phyloP scores from a whole-genome alignment of 2,888 invertebrate species.

The Hypena proboscidalis region DNA sequence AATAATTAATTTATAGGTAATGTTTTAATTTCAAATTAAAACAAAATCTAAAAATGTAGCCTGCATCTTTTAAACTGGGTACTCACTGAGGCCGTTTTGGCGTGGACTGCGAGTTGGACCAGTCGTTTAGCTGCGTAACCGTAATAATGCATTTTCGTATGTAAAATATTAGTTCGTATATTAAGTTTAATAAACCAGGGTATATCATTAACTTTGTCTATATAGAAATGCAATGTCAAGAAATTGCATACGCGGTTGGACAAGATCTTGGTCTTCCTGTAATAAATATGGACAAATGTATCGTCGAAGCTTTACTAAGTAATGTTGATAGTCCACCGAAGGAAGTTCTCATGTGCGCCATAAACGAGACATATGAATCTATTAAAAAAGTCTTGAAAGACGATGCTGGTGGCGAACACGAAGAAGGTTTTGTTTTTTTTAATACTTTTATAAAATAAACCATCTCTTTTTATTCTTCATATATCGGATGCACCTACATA shows the following conservation, averaged over 20 bases:
- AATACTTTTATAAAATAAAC: too few species aligned
- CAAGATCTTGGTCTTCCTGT: slow-evolving; percentile 73
- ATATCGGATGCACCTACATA: too few species aligned
- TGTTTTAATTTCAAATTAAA: neutral
- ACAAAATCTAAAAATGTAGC: neutral
- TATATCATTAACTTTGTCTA: slow-evolving; percentile 20
- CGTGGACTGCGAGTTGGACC: too few species aligned
- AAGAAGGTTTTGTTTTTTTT: slow-evolving; percentile 51
- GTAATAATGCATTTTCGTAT: too few species aligned
- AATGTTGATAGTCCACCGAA: slow-evolving; percentile 56
- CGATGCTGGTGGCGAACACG: slow-evolving; percentile 44
- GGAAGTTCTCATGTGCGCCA: slow-evolving; percentile 49
- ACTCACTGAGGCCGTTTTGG: too few species aligned
- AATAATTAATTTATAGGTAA: slow-evolving; percentile 1
- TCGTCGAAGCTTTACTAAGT: slow-evolving; percentile 73
- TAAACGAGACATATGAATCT: slow-evolving; percentile 63
- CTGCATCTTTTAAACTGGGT: too few species aligned
- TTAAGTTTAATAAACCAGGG: neutral
- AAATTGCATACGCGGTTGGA: slow-evolving; percentile 73
- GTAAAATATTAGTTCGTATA: too few species aligned
- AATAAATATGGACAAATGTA: slow-evolving; percentile 78
- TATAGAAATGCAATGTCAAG: slow-evolving; percentile 69
- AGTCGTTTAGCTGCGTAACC: too few species aligned
- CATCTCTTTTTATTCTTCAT: too few species aligned
- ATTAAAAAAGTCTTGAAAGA: slow-evolving; percentile 41